Evolutionary conservation across 2,113 vertebrate genomes (phyloP), one percentile per base, ranked within the genome.

Genomic region (Ivindomyrus marchei): DNA sequence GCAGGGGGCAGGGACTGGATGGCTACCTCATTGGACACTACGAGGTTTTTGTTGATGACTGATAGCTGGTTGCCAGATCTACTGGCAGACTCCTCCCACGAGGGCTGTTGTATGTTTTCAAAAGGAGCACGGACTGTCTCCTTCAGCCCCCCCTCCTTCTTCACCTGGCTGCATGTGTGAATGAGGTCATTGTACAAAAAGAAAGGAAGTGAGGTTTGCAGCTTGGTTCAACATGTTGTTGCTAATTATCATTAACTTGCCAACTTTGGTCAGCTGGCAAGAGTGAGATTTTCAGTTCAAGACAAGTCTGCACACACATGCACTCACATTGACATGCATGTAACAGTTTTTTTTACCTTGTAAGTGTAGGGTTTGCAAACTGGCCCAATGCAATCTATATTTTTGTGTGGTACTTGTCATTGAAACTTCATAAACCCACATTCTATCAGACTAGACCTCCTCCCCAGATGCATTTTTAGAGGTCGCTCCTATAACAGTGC

Each of bases 81-180:
- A 31, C 90, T 93, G 91, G 94, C 93, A 31, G 19, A 11, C 88
- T 95, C 95, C 91, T 91, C 93, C 56, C 47, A 19, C 6, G 24
- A 17, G 83, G 45, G 83, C 24, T 85, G 83, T 24, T 24, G 42
- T 42, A 47, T 42, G 9, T 13, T 24, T 62, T 50, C 58, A 4
- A 24, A 15, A 87, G 46, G 62, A n/a, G 84, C 56, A 31, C 42
- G 15, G 5, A 17, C 94, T 89, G 94, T 0, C 15, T 95, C 94
- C 84, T 95, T 94, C 91, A 92, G 88, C 0, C 90, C 89, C 0
- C 92, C 91, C 27, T 95, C 95, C 3, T 94, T 94, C 0, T 94
- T 94, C 93, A 94, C 92, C 2, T 93, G 95, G 94, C 96, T 97
- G 49, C n/a, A 58, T 13, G 53, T 42, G 83, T 85, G 83, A 46